Percentiles rank a stretch among this genome's conserved stretches.
Conservation (phyloP, 2,888 invertebrate genomes). For the Arctia plantaginis region DNA sequence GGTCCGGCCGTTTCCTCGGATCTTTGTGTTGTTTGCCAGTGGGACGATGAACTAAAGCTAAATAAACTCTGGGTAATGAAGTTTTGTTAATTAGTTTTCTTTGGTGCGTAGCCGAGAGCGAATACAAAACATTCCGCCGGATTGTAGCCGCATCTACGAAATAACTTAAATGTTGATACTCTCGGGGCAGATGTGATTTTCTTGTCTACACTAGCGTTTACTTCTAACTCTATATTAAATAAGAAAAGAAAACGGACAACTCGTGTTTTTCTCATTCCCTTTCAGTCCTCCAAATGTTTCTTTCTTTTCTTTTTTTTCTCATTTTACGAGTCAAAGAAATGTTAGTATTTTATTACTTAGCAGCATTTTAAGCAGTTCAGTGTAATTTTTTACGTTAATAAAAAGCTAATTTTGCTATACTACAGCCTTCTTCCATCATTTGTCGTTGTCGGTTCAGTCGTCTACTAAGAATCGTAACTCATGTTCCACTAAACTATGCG, state of each 20-base stretch:
- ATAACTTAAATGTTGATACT: constrained; percentile 26
- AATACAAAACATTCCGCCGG: constrained; percentile 43
- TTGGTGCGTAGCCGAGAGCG: constrained; percentile 34
- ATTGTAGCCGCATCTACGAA: constrained; percentile 34
- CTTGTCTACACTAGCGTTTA: not conserved
- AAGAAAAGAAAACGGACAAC: not conserved
- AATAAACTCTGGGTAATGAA: constrained; percentile 52
- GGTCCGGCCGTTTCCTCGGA: constrained; percentile 11
- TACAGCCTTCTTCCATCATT: not conserved
- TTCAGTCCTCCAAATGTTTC: not conserved
- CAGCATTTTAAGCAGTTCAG: not conserved
- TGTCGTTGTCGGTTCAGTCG: not conserved
- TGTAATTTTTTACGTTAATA: not conserved
- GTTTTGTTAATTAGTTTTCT: constrained; percentile 57
- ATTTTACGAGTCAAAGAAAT: not conserved
- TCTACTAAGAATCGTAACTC: not conserved
- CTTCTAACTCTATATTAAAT: constrained; percentile 1
- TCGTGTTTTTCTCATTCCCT: not conserved
- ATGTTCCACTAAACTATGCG: not conserved
- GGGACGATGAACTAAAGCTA: constrained; percentile 35
- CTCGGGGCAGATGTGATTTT: not conserved
- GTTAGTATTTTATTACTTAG: not conserved
- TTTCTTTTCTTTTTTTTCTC: not conserved
- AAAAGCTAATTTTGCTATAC: not conserved
- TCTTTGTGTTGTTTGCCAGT: constrained; percentile 36